Percentiles rank a stretch among this genome's conserved stretches.
Evolutionary conservation across 1,140 invertebrate species (phyloP).

Genomic region (Neodiprion pinetum): DNA sequence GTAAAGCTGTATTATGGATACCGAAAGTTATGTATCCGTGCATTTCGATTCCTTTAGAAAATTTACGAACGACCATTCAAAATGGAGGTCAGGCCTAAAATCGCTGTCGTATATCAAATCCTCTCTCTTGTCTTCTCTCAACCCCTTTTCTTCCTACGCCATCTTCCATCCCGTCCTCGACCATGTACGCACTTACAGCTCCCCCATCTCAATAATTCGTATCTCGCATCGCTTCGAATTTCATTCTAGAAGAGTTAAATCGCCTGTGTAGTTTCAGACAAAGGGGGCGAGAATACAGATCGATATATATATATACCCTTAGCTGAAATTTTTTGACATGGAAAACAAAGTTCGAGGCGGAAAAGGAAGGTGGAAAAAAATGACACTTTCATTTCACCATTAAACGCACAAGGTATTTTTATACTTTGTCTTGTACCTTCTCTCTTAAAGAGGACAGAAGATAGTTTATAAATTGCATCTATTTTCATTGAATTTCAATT

Average conservation of each 20-base stretch:
- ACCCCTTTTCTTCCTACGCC: not conserved
- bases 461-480: no score
- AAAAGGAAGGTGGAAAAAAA: no score
- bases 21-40: not conserved
- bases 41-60: not conserved
- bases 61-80: not conserved
- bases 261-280: not conserved
- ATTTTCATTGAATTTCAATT: no score
- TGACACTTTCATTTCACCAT: no score
- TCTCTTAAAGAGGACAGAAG: no score
- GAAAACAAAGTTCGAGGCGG: no score
- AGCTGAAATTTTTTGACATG: no score
- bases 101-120: not conserved
- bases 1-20: no score
- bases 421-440: no score
- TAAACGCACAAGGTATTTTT: no score
- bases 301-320: no score
- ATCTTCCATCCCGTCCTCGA: not conserved
- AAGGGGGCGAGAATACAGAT: not conserved
- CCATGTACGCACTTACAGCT: not conserved
- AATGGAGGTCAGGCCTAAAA: not conserved
- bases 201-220: constrained; percentile 1
- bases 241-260: not conserved
- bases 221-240: not conserved
- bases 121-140: not conserved